Conservation (phyloP, 1,140 invertebrate species). For the Capitella teleta region DNA sequence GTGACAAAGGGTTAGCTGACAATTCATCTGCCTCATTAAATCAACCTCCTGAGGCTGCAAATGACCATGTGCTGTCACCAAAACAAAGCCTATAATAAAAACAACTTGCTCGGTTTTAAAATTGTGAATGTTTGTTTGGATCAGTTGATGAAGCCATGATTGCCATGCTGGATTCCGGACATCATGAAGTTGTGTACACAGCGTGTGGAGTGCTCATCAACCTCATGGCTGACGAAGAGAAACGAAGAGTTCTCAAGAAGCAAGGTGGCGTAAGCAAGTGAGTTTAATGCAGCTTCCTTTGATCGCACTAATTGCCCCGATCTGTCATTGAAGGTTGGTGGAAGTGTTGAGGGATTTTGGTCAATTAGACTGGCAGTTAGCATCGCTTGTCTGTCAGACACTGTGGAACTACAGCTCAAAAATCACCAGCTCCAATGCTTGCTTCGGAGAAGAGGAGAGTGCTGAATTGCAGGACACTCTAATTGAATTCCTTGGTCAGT, state of each 20-base stretch:
- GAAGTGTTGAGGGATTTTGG: conserved; percentile 47
- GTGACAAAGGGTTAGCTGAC: too few species aligned
- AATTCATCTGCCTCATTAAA: too few species aligned
- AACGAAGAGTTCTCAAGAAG: conserved; percentile 44
- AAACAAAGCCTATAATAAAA: too few species aligned
- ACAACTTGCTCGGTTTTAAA: too few species aligned
- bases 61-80: too few species aligned
- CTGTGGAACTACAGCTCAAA: conserved; percentile 63
- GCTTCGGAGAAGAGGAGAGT: conserved; percentile 30
- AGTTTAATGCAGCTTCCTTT: too few species aligned
- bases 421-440: conserved; percentile 30
- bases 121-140: too few species aligned
- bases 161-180: conserved; percentile 45
- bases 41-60: too few species aligned
- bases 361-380: conserved; percentile 51
- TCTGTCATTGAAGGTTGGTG: conserved; percentile 47
- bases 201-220: conserved; percentile 58
- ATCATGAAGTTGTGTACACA: conserved; percentile 49
- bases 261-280: conserved; percentile 43
- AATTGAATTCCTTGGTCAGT: conserved; percentile 33
- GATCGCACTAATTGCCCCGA: too few species aligned
- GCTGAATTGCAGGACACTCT: conserved; percentile 29
- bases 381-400: conserved; percentile 52
- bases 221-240: conserved; percentile 54
- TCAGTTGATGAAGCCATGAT: conserved; percentile 47